Conservation (phyloP, 2,888 invertebrate species). For the Volucella inflata region DNA sequence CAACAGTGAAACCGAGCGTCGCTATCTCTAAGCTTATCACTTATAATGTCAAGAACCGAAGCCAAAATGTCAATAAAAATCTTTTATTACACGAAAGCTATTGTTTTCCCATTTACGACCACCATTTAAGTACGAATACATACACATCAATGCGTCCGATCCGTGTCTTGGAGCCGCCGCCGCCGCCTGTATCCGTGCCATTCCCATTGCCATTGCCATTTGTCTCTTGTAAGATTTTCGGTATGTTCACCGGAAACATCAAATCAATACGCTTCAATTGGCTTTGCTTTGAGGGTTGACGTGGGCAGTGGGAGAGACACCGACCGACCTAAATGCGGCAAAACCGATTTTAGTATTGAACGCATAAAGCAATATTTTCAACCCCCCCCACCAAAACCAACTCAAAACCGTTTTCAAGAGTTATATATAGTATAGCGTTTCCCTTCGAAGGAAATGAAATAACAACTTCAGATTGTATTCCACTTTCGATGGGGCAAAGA, state of each 20-base stretch:
- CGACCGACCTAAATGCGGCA: slow-evolving; percentile 44
- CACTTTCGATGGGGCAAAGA: neutral
- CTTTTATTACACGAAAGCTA: slow-evolving; percentile 64
- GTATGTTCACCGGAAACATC: slow-evolving; percentile 71
- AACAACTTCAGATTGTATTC: slow-evolving; percentile 60
- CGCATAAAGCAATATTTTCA: slow-evolving; percentile 62
- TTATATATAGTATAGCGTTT: neutral
- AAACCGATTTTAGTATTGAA: slow-evolving; percentile 72
- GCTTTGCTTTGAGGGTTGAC: slow-evolving; percentile 46
- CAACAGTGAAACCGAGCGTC: slow-evolving; percentile 11
- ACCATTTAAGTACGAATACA: slow-evolving; percentile 32
- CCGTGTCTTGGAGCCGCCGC: neutral
- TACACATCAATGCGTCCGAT: slow-evolving; percentile 39
- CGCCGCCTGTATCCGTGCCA: too few species aligned
- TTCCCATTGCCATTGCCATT: slow-evolving; percentile 21
- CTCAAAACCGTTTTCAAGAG: neutral
- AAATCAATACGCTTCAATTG: slow-evolving; percentile 76
- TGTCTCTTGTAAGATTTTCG: slow-evolving; percentile 62
- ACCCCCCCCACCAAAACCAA: neutral
- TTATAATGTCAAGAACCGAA: slow-evolving; percentile 32
- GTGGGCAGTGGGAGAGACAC: neutral
- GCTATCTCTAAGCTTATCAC: slow-evolving; percentile 41
- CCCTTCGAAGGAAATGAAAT: slow-evolving; percentile 54
- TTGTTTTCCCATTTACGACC: slow-evolving; percentile 70
- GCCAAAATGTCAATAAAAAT: slow-evolving; percentile 49